These are phyloP conservation scores for Meleagris gallopavo DNA, from an alignment of 2,113 vertebrate genomes.

Conservation along the genomic window DNA sequence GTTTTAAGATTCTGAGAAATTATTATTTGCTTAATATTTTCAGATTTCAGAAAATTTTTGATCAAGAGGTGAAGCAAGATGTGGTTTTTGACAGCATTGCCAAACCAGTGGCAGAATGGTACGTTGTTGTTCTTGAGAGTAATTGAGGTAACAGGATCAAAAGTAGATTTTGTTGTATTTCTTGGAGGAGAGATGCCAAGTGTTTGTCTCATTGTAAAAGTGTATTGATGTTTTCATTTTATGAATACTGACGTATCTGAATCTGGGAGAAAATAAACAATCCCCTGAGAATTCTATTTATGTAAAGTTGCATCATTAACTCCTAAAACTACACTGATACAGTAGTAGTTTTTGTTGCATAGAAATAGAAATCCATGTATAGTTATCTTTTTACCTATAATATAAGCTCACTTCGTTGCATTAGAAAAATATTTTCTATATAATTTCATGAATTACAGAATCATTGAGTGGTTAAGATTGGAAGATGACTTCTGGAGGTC, in stretches of 20 bases:
- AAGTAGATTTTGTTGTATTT: neutral
- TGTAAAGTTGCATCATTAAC: neutral
- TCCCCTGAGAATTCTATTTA: neutral
- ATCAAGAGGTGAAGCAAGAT: conserved; percentile 90
- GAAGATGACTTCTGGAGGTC: neutral
- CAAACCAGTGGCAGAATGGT: conserved; percentile 96
- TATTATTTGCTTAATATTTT: conserved; percentile 74
- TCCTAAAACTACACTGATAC: neutral
- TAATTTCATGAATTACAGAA: neutral
- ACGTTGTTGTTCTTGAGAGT: conserved; percentile 56
- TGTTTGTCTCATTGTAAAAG: neutral
- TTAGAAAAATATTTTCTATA: neutral
- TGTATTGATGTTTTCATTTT: neutral
- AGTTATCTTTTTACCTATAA: neutral
- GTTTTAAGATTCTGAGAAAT: conserved; percentile 65
- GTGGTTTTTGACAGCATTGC: conserved; percentile 91
- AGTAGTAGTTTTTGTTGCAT: neutral
- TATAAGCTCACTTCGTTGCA: neutral
- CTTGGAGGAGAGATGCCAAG: neutral
- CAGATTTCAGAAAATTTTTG: conserved; percentile 96
- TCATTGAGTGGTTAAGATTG: neutral
- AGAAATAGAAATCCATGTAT: neutral
- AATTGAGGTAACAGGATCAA: neutral
- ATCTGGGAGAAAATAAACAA: neutral
- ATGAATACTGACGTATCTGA: neutral